These are phyloP conservation scores for Steatocranus sp. DNA, from an alignment of 2,797 vertebrate genomes.

Conservation along the genomic window DNA sequence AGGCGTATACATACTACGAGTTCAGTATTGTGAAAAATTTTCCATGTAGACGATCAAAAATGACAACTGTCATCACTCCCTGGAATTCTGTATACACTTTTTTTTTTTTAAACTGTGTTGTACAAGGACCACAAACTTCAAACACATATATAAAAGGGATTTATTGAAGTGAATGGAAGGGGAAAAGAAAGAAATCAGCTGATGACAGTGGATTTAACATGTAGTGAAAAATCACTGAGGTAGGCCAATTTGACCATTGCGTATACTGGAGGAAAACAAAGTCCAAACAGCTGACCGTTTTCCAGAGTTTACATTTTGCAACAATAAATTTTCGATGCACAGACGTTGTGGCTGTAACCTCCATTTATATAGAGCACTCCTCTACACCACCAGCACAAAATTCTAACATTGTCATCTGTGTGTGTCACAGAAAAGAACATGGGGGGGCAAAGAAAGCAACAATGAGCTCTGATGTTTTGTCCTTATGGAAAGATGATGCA, in stretches of 20 bases:
- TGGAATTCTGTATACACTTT: not conserved
- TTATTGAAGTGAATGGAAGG: conserved; percentile 93
- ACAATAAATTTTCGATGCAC: conserved; percentile 55
- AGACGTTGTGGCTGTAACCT: conserved; percentile 39
- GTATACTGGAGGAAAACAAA: conserved; percentile 73
- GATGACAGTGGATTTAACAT: conserved; percentile 72
- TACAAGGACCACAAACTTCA: conserved; percentile 70
- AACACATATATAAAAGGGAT: conserved; percentile 83
- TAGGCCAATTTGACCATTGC: conserved; percentile 77
- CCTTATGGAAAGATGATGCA: conserved; percentile 62
- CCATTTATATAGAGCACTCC: conserved; percentile 40
- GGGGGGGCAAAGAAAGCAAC: not conserved
- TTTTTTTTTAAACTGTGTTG: not conserved
- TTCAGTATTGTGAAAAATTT: not conserved
- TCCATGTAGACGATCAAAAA: not conserved
- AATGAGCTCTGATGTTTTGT: conserved; percentile 47
- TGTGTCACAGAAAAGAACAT: conserved; percentile 57
- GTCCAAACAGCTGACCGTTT: conserved; percentile 70
- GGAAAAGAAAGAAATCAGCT: conserved; percentile 82
- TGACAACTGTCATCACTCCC: not conserved
- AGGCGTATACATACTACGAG: not conserved
- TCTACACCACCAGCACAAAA: conserved; percentile 58
- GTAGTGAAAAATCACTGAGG: conserved; percentile 75
- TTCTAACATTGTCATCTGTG: conserved; percentile 52
- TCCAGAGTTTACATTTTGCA: conserved; percentile 60